Evolutionary conservation across 2,113 vertebrate species (phyloP).

Genomic region (Genyomyrus donnyi): DNA sequence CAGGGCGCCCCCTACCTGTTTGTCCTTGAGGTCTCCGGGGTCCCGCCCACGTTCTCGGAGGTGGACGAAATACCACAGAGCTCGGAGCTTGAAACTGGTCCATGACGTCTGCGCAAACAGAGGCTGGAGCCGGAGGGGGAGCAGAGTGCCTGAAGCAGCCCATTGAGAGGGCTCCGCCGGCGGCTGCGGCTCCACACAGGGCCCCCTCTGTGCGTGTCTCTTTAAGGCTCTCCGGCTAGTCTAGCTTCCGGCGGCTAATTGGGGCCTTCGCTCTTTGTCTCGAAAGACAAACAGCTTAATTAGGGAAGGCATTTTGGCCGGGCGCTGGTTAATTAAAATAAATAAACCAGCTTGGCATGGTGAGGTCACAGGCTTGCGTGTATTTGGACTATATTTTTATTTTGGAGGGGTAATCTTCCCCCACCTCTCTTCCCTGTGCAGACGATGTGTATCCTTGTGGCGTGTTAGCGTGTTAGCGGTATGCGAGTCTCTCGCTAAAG

Average conservation of each 20-base stretch:
- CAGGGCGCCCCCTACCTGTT: neutral
- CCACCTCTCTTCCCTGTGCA: neutral
- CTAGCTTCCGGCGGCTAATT: constrained; percentile 30
- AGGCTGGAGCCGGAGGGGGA: constrained; percentile 17
- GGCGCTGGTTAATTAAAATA: constrained; percentile 51
- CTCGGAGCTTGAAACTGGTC: constrained; percentile 23
- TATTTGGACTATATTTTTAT: neutral
- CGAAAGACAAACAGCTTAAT: constrained; percentile 49
- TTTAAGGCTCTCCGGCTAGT: neutral
- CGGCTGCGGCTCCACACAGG: constrained; percentile 18
- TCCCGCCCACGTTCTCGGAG: neutral
- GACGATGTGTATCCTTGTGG: neutral
- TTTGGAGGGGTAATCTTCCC: neutral
- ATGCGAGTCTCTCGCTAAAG: neutral
- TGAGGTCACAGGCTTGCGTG: constrained; percentile 35
- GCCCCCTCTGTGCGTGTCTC: constrained; percentile 8
- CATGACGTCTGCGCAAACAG: constrained; percentile 28
- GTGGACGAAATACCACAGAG: constrained; percentile 5
- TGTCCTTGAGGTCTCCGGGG: neutral
- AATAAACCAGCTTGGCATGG: constrained; percentile 46
- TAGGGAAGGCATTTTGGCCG: constrained; percentile 35
- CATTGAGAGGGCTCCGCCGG: constrained; percentile 13
- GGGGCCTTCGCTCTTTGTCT: constrained; percentile 25
- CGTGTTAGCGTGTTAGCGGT: neutral
- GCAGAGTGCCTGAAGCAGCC: constrained; percentile 1